phyloP scores from a whole-genome alignment of 2,888 invertebrate species.

The Fragum fragum region DNA sequence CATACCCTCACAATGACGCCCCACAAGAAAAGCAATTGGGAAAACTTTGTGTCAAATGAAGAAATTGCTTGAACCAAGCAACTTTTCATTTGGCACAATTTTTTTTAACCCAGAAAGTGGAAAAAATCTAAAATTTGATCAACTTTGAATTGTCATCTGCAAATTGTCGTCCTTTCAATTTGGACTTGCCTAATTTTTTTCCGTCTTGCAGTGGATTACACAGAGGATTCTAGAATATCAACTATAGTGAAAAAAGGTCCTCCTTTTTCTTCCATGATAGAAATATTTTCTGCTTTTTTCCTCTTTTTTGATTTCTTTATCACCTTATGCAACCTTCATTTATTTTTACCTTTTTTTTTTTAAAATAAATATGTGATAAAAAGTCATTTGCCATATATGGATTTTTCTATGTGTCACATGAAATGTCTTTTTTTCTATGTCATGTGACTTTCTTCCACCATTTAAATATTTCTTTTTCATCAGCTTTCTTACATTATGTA shows the following conservation, averaged over 20 bases:
- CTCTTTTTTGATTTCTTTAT: conserved; percentile 5
- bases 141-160: no score
- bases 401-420: conserved; percentile 31
- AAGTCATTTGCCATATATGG: conserved; percentile 25
- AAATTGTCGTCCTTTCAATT: no score
- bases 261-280: background rate
- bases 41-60: no score
- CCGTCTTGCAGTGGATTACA: no score
- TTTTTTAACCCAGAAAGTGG: no score
- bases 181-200: no score
- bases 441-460: conserved; percentile 49
- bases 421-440: conserved; percentile 17
- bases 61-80: no score
- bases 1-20: no score
- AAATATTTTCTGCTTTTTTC: background rate
- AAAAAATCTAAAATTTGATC: no score
- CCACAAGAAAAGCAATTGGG: no score
- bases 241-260: background rate
- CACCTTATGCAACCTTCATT: conserved; percentile 13
- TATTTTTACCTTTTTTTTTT: conserved; percentile 14
- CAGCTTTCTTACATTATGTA: background rate
- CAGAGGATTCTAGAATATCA: no score
- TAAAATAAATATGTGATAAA: conserved; percentile 20
- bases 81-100: no score
- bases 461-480: conserved; percentile 9